A percentile compares a stretch with the other conserved stretches of the same genome.
These are phyloP conservation scores for Hiodon alosoides DNA, from an alignment of 2,113 vertebrate genomes.

Conservation along the genomic window DNA sequence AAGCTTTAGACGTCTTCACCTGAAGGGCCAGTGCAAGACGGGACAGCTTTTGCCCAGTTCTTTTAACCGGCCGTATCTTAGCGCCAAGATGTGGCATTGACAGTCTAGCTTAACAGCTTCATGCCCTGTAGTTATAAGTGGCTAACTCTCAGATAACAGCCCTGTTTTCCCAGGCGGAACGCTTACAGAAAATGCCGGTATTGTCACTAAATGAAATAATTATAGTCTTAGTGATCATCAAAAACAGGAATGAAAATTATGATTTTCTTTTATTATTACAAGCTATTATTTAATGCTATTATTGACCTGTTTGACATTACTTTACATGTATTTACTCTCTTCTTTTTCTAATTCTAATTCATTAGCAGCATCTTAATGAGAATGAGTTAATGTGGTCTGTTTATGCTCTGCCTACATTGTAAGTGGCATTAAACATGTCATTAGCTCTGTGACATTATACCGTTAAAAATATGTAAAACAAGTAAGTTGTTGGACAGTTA, in stretches of 20 bases:
- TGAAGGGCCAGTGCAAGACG: background rate
- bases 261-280: background rate
- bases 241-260: background rate
- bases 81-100: conserved; percentile 25
- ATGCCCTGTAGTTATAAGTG: conserved; percentile 9
- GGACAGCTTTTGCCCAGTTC: background rate
- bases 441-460: no score
- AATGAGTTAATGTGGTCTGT: background rate
- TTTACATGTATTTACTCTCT: background rate
- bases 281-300: background rate
- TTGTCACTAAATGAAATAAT: no score
- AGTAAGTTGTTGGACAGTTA: background rate
- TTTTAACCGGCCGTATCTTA: conserved; percentile 25
- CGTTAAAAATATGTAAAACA: no score
- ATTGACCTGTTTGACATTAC: conserved; percentile 5
- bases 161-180: conserved; percentile 9
- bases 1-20: no score
- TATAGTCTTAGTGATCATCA: background rate
- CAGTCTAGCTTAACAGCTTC: conserved; percentile 30
- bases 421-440: no score
- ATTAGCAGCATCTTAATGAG: no score
- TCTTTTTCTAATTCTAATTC: background rate
- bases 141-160: conserved; percentile 22
- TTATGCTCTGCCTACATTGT: no score
- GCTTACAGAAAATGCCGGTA: no score